phyloP scores from a whole-genome alignment of 2,888 invertebrate genomes.

The Petrolisthes manimaculis region DNA sequence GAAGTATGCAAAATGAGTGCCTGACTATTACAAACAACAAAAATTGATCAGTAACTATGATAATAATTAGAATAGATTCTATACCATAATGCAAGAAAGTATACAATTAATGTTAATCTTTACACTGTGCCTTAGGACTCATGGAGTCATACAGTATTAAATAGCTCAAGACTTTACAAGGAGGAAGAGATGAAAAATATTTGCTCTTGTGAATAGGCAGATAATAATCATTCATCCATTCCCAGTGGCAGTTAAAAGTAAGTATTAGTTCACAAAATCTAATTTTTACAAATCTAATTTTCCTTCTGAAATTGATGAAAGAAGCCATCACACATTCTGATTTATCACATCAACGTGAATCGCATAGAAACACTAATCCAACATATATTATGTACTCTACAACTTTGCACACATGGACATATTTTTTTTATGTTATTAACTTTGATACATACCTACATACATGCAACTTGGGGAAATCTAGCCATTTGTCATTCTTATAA shows the following conservation, averaged over 20 bases:
- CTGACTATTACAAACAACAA: conserved; percentile 41
- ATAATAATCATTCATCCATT: conserved; percentile 47
- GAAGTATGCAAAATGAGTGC: conserved; percentile 40
- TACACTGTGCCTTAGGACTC: conserved; percentile 60
- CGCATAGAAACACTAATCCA: conserved; percentile 60
- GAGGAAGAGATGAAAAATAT: conserved; percentile 61
- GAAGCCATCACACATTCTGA: conserved; percentile 58
- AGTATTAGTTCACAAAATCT: conserved; percentile 56
- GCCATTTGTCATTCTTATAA: conserved; percentile 51
- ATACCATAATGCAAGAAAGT: conserved; percentile 43
- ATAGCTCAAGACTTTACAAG: conserved; percentile 57
- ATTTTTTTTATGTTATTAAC: conserved; percentile 59
- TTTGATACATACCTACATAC: conserved; percentile 63
- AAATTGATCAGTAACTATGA: conserved; percentile 41
- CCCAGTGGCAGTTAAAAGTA: conserved; percentile 58
- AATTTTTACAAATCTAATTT: conserved; percentile 48
- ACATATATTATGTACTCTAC: conserved; percentile 53
- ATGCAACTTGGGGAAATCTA: conserved; percentile 61
- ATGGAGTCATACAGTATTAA: conserved; percentile 58
- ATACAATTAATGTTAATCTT: conserved; percentile 44
- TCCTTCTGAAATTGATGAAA: conserved; percentile 57
- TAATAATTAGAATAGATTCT: conserved; percentile 49
- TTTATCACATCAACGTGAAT: conserved; percentile 61
- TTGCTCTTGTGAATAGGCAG: conserved; percentile 56
- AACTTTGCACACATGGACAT: conserved; percentile 62